phyloP scores from a whole-genome alignment of 2,888 invertebrate genomes.

The Buathra laborator region DNA sequence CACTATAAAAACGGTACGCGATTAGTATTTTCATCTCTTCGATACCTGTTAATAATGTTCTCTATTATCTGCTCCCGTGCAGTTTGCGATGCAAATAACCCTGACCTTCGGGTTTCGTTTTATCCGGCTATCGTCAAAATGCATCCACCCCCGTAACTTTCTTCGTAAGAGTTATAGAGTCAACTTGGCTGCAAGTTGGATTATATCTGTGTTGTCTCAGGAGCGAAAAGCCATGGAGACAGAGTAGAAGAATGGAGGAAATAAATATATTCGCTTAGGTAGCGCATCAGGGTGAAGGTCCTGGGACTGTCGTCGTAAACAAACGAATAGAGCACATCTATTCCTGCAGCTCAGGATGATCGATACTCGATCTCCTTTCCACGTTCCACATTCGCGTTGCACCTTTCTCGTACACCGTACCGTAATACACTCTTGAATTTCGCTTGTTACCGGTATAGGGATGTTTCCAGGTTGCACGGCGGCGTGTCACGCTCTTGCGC shows the following conservation, averaged over 20 bases:
- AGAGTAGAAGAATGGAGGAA: neutral
- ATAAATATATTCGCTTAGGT: neutral
- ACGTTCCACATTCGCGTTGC: constrained; percentile 66
- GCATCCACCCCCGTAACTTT: too few species aligned
- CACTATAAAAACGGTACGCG: too few species aligned
- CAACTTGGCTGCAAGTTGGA: too few species aligned
- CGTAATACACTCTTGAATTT: constrained; percentile 61
- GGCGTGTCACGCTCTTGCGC: constrained; percentile 62
- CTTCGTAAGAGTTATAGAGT: too few species aligned
- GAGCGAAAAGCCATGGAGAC: neutral
- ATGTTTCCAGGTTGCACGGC: constrained; percentile 52
- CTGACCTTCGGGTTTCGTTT: too few species aligned
- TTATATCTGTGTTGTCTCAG: too few species aligned
- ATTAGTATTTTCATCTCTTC: too few species aligned
- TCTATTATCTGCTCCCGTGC: too few species aligned
- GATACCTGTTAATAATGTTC: too few species aligned
- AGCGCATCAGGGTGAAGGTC: constrained; percentile 43
- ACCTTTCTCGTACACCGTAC: constrained; percentile 51
- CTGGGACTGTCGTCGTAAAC: constrained; percentile 10
- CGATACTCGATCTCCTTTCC: constrained; percentile 69
- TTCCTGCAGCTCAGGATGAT: constrained; percentile 56
- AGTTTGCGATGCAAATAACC: too few species aligned
- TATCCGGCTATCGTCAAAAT: too few species aligned
- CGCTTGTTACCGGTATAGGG: constrained; percentile 42
- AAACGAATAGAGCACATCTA: constrained; percentile 37